Evolutionary conservation across 2,888 invertebrate species (phyloP), one percentile per base, ranked within the genome.

Genomic region (Bellardia bayeri): DNA sequence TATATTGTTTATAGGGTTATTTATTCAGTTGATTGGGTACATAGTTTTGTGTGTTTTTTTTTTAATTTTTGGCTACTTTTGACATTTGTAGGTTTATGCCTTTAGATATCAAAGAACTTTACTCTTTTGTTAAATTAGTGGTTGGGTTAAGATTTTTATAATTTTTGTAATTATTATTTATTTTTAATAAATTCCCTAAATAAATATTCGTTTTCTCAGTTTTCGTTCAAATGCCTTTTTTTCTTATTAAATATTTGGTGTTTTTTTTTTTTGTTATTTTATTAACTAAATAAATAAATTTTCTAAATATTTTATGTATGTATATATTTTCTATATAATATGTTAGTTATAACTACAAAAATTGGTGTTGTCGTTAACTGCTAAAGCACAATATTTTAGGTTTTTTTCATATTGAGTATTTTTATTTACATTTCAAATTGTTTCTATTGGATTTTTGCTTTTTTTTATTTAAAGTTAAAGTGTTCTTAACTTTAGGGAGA

Each of bases 361-460:
- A 89, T 92, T 92, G 92, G 92, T 92, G 92, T 92, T 92, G 90
- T 91, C 72, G 89, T 88, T 90, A 88, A 88, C 88, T 76, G 88
- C 92, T 92, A 91, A 92, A 92, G 92, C 92, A 91, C 91, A 90
- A 81, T 49, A 69, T 88, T 75, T 82, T 76, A 72, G 42, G 81
- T 42, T 84, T 85, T 76, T 78, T 7, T 74, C 37, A 63, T 82
- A 45, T 83, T 81, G 51, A 42, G 16, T 9, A 11, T 75, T 49
- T 71, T 71, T 82, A 82, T 82, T 87, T 85, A 85, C 87, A 85
- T 85, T 64, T 78, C n/a, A 69, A 85, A 87, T 87, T 87, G 85
- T 82, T 87, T 82, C 13, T 79, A 14, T 79, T 64, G 3, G 42
- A 0, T 74, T 74, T 68, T 3, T n/a, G 30, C 2, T 66, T 37